These are phyloP conservation scores for Australoheros scitulus DNA, from an alignment of 2,113 vertebrate species.

Conservation along the genomic window DNA sequence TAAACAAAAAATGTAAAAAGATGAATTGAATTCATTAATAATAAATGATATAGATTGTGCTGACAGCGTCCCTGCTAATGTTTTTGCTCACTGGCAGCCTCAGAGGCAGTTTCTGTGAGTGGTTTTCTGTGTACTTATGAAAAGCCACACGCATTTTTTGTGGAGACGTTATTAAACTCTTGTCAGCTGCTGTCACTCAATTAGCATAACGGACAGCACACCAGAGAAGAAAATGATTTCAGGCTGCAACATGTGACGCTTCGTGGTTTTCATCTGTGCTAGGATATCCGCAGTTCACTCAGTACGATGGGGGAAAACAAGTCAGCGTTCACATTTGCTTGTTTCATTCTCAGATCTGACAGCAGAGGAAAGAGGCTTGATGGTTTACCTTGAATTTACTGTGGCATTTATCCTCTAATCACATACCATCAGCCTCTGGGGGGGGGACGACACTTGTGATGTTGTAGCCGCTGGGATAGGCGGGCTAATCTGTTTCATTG, in stretches of 20 bases:
- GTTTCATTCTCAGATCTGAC: background rate
- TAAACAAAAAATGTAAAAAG: background rate
- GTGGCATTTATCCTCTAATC: slow-evolving; percentile 10
- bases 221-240: background rate
- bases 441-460: background rate
- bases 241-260: rapidly evolving
- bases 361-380: background rate
- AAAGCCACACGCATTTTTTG: background rate
- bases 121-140: background rate
- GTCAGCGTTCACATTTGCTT: background rate
- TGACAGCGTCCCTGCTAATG: background rate
- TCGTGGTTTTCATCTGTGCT: background rate
- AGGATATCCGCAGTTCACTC: background rate
- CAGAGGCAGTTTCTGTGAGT: background rate
- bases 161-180: background rate
- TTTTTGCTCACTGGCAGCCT: background rate
- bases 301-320: background rate
- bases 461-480: background rate
- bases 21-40: background rate
- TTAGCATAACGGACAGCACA: background rate
- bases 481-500: background rate
- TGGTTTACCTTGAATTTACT: slow-evolving; percentile 24
- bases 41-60: background rate
- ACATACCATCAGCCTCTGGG: background rate
- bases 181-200: background rate